Evolutionary conservation across 2,888 invertebrate genomes (phyloP), one percentile per base, ranked within the genome.

Genomic region (Euplexia lucipara): DNA sequence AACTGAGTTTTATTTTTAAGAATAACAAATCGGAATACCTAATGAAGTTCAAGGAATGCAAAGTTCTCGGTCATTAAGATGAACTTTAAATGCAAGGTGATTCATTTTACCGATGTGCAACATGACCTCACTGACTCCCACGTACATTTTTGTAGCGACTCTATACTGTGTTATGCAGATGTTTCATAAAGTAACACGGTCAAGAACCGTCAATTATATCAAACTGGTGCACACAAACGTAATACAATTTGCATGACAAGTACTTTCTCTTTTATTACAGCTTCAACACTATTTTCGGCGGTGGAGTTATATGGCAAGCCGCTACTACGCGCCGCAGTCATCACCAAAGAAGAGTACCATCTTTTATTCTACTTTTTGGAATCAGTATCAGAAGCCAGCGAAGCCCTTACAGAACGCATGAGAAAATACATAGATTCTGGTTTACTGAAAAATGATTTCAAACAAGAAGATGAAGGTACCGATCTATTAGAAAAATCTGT

Each of bases 271-370:
- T 87, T 89, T 86, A 78, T 95, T 95, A 71, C 95, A 95, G 95
- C 95, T 80, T 90, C 95, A 70, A 95, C 96, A 70, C 87, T 97
- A 67, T 95, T 95, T 87, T 96, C 96, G 71, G 96, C 96, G 52
- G 95, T 96, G 79, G 97, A 97, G 86, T 90, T 97, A 62, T 97
- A 96, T 85, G 96, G 96, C 20, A 96, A 96, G 80, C 96, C 97
- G 1, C 90, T 97, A 61, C 85, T 95, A 35, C 90, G 95, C 41
- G 95, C 95, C 53, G 92, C 95, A 48, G 94, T 91, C 68, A 95
- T 96, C 75, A 93, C 92, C 18, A 94, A 94, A 68, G 94, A 95
- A 74, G 96, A 96, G 78, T 96, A 96, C 75, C 94, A 95, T 76
- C 83, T 95, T 68, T 88, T 96, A 5, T 96, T 96, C 82, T 95